Evolutionary conservation across 2,888 invertebrate species (phyloP).

Genomic region (Bruchidius siliquastri): DNA sequence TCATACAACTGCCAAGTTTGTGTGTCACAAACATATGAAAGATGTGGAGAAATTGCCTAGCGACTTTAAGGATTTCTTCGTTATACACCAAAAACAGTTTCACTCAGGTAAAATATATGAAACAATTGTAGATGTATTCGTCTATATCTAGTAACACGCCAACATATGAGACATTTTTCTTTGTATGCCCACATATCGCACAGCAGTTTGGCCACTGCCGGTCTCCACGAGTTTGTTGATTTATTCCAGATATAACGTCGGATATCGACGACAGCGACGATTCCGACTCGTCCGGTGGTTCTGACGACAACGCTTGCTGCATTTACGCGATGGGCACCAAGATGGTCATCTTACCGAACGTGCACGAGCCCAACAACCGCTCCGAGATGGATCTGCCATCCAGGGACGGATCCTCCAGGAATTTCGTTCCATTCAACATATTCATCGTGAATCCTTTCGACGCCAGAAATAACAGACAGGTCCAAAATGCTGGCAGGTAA

Average conservation of each 20-base stretch:
- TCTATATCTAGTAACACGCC: too few species aligned
- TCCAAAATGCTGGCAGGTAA: background rate
- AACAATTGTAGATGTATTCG: too few species aligned
- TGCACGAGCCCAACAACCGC: constrained; percentile 12
- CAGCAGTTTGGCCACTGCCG: too few species aligned
- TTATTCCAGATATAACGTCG: constrained; percentile 7
- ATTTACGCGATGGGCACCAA: constrained; percentile 21
- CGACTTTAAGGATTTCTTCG: constrained; percentile 25
- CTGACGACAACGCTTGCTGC: constrained; percentile 19
- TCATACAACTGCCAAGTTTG: constrained; percentile 15
- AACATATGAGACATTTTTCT: too few species aligned
- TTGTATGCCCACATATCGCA: too few species aligned
- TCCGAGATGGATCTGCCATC: background rate
- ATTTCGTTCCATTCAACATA: constrained; percentile 1
- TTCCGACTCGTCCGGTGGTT: constrained; percentile 12
- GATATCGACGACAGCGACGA: constrained; percentile 5
- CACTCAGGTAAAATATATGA: constrained; percentile 16
- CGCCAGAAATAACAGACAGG: background rate
- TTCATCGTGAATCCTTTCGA: constrained; percentile 7
- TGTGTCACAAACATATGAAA: constrained; percentile 25
- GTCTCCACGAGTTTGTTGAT: too few species aligned
- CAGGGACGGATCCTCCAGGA: background rate
- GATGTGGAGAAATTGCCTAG: constrained; percentile 23
- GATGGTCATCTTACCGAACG: constrained; percentile 13
- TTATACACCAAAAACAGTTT: constrained; percentile 22